A percentile compares a stretch with the other conserved stretches of the same genome.
Conservation (phyloP, 1,140 invertebrate species). For the Cardiocondyla obscurior region DNA sequence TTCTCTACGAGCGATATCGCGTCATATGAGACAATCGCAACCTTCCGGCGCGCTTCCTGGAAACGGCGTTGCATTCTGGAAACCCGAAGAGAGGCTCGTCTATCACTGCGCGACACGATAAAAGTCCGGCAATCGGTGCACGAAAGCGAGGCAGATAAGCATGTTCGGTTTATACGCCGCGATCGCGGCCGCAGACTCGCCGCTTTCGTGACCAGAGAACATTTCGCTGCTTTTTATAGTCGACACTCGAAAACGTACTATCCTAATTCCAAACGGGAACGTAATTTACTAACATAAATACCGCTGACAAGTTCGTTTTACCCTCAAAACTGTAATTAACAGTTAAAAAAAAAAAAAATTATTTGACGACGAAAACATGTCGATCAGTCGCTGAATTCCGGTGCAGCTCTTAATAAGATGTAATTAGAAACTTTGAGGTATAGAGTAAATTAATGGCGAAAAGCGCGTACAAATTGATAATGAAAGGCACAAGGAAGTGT, state of each 20-base stretch:
- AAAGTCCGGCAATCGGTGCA: conserved; percentile 24
- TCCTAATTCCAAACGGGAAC: not conserved
- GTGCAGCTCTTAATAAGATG: too few species aligned
- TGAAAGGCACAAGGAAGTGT: too few species aligned
- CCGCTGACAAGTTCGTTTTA: not conserved
- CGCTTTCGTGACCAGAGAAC: conserved; percentile 36
- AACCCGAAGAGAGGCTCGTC: conserved; percentile 38
- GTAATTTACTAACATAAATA: not conserved
- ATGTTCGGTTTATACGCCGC: conserved; percentile 30
- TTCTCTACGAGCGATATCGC: conserved; percentile 10
- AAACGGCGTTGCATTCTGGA: conserved; percentile 44
- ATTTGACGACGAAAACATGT: not conserved
- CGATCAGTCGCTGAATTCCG: not conserved
- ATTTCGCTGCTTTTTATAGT: not conserved
- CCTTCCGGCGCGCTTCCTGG: conserved; percentile 33
- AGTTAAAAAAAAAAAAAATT: not conserved
- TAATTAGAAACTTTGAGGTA: not conserved
- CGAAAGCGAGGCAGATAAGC: conserved; percentile 49
- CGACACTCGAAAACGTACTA: conserved; percentile 1
- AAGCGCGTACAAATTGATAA: not conserved
- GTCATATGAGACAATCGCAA: conserved; percentile 50
- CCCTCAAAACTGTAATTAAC: not conserved
- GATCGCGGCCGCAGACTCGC: conserved; percentile 1
- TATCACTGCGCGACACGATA: conserved; percentile 37
- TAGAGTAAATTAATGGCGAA: not conserved